These are phyloP conservation scores for Peucedramus taeniatus DNA, from an alignment of 2,113 vertebrate species.

Conservation along the genomic window DNA sequence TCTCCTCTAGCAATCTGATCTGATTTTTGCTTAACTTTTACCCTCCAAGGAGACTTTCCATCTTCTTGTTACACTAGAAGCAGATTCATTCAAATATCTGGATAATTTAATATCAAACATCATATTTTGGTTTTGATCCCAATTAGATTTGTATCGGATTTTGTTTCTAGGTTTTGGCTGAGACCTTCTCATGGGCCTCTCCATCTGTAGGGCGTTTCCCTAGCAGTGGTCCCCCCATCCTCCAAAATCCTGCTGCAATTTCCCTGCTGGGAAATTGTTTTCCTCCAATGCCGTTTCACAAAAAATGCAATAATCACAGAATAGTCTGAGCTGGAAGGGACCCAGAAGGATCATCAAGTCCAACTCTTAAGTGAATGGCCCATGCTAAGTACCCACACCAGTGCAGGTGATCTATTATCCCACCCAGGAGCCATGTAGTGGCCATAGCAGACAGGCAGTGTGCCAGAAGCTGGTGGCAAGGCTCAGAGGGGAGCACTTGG, in stretches of 20 bases:
- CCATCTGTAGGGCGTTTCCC: not conserved
- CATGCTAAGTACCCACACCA: not conserved
- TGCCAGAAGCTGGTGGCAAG: not conserved
- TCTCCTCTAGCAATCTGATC: not conserved
- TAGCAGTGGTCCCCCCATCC: fast-evolving
- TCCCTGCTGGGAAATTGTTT: not conserved
- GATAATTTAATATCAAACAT: not conserved
- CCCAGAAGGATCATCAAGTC: not conserved
- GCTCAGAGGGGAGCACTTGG: not conserved
- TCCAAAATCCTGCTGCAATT: not conserved
- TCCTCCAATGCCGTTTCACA: fast-evolving
- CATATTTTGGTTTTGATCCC: not conserved
- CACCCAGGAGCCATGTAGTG: fast-evolving
- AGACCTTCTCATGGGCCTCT: not conserved
- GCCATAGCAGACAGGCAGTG: fast-evolving
- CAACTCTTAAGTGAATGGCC: not conserved
- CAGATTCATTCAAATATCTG: not conserved
- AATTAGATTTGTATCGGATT: not conserved
- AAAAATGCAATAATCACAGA: not conserved
- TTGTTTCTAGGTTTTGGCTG: not conserved
- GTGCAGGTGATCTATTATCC: not conserved
- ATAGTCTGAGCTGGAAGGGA: not conserved
- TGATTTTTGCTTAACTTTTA: not conserved
- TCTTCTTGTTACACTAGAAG: not conserved
- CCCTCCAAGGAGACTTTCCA: not conserved